A percentile compares a stretch with the other conserved stretches of the same genome.
Evolutionary conservation across 2,888 invertebrate species (phyloP).

Genomic region (Hypolimnas misippus): DNA sequence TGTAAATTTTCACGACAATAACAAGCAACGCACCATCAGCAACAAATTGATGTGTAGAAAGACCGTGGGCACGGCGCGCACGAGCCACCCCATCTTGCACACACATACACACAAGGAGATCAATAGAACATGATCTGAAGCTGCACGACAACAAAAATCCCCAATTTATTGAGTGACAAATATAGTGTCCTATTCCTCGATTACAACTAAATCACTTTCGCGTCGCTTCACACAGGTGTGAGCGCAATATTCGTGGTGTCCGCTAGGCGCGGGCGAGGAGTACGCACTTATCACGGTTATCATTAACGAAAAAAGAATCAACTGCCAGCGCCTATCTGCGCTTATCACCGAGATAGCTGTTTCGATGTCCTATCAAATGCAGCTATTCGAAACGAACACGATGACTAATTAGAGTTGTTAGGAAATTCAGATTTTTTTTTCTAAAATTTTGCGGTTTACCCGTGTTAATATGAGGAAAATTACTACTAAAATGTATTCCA

Average conservation of each 20-base stretch:
- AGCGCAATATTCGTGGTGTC: neutral
- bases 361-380: neutral
- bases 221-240: neutral
- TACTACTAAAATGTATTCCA: too few species aligned
- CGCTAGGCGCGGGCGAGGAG: neutral
- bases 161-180: too few species aligned
- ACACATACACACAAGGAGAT: neutral
- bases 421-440: neutral
- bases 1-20: too few species aligned
- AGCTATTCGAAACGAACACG: neutral
- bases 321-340: constrained; percentile 21
- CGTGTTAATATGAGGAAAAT: too few species aligned
- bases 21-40: constrained; percentile 64
- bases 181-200: too few species aligned
- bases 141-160: too few species aligned
- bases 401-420: constrained; percentile 9
- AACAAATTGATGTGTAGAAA: constrained; percentile 65
- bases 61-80: constrained; percentile 51
- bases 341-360: constrained; percentile 22
- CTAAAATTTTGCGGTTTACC: too few species aligned
- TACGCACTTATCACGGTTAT: constrained; percentile 25
- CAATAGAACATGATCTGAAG: too few species aligned
- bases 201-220: neutral
- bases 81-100: constrained; percentile 46
- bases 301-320: constrained; percentile 21